Base-by-base conservation (phyloP, 2,888 invertebrate genomes). In the Cosmia trapezina region DNA sequence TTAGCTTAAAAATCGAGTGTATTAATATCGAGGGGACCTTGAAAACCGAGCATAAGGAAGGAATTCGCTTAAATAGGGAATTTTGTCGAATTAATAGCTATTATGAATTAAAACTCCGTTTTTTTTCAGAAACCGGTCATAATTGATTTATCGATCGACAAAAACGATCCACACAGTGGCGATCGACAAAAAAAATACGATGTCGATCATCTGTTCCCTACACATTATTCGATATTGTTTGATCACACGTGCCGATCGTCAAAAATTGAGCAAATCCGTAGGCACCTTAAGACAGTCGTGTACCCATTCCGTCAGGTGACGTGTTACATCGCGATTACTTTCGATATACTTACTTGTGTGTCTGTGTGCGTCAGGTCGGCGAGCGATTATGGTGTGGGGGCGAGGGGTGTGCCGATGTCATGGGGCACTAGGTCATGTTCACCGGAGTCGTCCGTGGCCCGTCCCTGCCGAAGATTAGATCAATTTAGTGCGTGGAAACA, bases 361-460 rank as follows among this genome's bases (percentile, higher is more conserved):
- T 85, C 62, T 86, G 89, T 89, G 89, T 88, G 90, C 89, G 94
- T 94, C 92, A 93, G 93, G 94, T 92, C 89, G 93, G 93, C 91
- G 90, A 91, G 90, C 88, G 87, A 87, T 89, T 89, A 86, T 87
- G 90, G 88, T 84, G 86, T 86, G 86, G 83, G 81, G 90, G 92
- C 89, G 92, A 89, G 87, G 91, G 91, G 91, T 88, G 93, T 92
- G 93, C 91, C 92, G 93, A 90, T 91, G 90, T 92, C 95, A 95
- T 95, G 93, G 92, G 93, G 93, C 93, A 92, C 93, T 96, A 96
- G 93, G 95, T 95, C 96, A 96, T 96, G 91, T 91, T 95, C 94
- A 89, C 90, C 81, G 86, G 83, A 86, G 89, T 88, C 88, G 88
- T 87, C 85, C 86, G 87, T 82, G 87, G 90, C 88, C 91, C 91